phyloP scores from a whole-genome alignment of 2,113 vertebrate species.

The Sakesphorus luctuosus region DNA sequence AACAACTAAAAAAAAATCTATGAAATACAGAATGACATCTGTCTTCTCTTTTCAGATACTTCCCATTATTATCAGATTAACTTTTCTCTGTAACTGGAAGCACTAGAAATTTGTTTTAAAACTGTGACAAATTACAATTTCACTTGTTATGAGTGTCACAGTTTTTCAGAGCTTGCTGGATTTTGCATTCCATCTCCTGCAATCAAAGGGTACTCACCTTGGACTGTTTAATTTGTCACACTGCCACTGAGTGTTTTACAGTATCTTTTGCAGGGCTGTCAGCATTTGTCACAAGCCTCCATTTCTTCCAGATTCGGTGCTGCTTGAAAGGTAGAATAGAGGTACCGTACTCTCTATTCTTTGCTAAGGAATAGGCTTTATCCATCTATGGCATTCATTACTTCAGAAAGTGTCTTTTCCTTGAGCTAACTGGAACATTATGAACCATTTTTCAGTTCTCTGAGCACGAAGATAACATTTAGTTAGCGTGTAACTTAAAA shows the following conservation, averaged over 20 bases:
- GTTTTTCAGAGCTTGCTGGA: neutral
- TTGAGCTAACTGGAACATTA: neutral
- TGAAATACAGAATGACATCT: neutral
- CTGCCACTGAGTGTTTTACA: neutral
- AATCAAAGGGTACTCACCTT: neutral
- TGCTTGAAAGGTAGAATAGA: neutral
- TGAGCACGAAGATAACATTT: neutral
- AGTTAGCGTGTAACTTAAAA: neutral
- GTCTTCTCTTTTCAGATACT: neutral
- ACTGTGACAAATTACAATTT: neutral
- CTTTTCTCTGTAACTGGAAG: neutral
- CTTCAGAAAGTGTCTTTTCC: neutral
- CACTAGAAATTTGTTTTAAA: neutral
- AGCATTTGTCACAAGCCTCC: neutral
- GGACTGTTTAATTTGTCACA: neutral
- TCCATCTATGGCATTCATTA: neutral
- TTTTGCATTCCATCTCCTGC: neutral
- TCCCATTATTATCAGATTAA: neutral
- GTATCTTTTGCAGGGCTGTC: neutral
- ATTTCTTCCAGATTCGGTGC: neutral
- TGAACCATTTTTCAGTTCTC: neutral
- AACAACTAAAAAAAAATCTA: neutral
- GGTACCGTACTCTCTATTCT: neutral
- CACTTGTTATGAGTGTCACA: accelerated
- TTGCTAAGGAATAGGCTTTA: neutral